Conservation (phyloP, 2,113 vertebrate genomes). For the Aphelocoma coerulescens region DNA sequence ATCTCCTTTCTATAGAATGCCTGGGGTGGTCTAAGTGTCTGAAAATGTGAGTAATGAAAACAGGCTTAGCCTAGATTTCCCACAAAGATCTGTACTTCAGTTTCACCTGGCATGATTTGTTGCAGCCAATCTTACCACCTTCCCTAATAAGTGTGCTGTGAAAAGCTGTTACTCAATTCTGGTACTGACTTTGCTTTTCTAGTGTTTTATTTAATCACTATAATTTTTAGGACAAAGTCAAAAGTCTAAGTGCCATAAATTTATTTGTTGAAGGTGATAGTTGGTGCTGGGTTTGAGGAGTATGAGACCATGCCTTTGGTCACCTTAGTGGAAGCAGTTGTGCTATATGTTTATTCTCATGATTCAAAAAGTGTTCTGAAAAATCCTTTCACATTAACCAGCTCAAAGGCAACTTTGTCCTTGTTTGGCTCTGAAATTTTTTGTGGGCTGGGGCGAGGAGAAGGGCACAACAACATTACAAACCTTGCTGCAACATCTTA, state of each 20-base stretch:
- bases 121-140: neutral
- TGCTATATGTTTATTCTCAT: neutral
- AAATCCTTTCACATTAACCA: neutral
- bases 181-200: neutral
- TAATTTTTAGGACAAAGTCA: neutral
- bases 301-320: neutral
- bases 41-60: conserved; percentile 24
- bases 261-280: neutral
- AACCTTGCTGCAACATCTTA: neutral
- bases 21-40: conserved; percentile 8
- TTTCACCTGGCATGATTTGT: conserved; percentile 19
- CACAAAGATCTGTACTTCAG: neutral
- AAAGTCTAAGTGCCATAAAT: neutral
- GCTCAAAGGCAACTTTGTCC: neutral
- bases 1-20: neutral
- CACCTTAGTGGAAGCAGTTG: neutral
- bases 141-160: neutral
- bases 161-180: neutral
- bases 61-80: neutral
- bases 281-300: neutral
- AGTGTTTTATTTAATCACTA: neutral
- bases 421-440: neutral
- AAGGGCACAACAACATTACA: neutral
- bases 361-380: neutral
- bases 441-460: accelerated